These are phyloP conservation scores for Todus mexicanus DNA, from an alignment of 2,797 vertebrate species.

Conservation along the genomic window DNA sequence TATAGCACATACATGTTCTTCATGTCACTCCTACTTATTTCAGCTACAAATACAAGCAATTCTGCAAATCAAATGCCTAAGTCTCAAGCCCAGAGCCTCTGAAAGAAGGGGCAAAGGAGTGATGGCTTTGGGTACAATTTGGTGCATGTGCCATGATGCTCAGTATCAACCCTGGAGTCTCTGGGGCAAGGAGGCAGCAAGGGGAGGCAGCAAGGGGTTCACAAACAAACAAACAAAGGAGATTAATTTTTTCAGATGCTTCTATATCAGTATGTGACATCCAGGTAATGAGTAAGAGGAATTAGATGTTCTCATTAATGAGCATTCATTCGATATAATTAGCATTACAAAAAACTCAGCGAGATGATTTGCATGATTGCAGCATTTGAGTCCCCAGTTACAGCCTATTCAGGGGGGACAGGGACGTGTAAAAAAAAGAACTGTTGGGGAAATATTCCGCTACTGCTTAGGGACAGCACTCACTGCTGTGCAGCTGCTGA, in stretches of 20 bases:
- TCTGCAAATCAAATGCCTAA: background rate
- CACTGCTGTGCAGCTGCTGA: background rate
- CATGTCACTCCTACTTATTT: background rate
- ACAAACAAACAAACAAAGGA: too few relatives aligned
- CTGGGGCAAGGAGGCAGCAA: too few relatives aligned
- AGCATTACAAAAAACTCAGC: conserved; percentile 45
- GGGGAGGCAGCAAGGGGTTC: background rate
- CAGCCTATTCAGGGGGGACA: background rate
- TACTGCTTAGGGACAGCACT: background rate
- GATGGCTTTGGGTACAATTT: background rate
- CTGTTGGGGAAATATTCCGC: background rate
- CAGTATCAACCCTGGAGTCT: background rate
- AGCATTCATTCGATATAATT: conserved; percentile 46
- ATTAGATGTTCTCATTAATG: conserved; percentile 22
- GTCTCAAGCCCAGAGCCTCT: background rate
- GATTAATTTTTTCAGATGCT: background rate
- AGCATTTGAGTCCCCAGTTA: background rate
- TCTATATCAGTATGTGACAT: background rate
- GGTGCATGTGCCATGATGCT: background rate
- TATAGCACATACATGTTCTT: background rate
- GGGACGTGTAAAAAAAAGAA: background rate
- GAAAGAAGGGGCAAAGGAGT: background rate
- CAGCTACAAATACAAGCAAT: background rate
- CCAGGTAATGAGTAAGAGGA: conserved; percentile 38
- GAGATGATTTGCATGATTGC: conserved; percentile 41